A percentile compares a stretch with the other conserved stretches of the same genome.
Conservation (phyloP, 37 sponge, comb jelly and placozoan species). For the Crambe crambe region DNA sequence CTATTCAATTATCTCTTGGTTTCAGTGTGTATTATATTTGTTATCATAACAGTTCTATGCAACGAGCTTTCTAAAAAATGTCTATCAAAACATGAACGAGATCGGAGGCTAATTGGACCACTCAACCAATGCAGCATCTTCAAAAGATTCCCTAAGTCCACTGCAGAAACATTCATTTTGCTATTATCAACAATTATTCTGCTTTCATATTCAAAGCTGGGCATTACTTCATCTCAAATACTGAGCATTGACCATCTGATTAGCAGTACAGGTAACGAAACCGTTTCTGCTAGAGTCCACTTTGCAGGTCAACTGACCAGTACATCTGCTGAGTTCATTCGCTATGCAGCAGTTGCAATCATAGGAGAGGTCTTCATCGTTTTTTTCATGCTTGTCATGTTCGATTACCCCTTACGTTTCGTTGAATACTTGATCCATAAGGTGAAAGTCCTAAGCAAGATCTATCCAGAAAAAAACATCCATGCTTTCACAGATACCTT, state of each 20-base stretch:
- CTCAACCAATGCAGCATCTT: no score
- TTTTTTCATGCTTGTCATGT: background rate
- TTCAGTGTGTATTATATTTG: slow-evolving; percentile 29
- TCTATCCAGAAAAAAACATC: slow-evolving; percentile 12
- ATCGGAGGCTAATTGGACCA: no score
- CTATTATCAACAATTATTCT: slow-evolving; percentile 23
- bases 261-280: background rate
- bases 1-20: slow-evolving; percentile 28
- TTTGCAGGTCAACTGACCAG: slow-evolving; percentile 12
- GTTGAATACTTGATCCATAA: background rate
- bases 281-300: background rate
- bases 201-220: slow-evolving; percentile 22
- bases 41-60: background rate
- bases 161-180: background rate
- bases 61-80: background rate
- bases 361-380: background rate
- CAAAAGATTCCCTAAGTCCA: background rate
- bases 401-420: background rate
- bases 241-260: background rate
- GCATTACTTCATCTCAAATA: background rate
- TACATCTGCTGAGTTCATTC: background rate
- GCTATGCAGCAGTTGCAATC: background rate
- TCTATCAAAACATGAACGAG: background rate
- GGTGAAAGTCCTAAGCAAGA: background rate
- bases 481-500: slow-evolving; percentile 26